A percentile compares a stretch with the other conserved stretches of the same genome.
Conservation (phyloP, 1,140 invertebrate genomes). For the Eufriesea mexicana region DNA sequence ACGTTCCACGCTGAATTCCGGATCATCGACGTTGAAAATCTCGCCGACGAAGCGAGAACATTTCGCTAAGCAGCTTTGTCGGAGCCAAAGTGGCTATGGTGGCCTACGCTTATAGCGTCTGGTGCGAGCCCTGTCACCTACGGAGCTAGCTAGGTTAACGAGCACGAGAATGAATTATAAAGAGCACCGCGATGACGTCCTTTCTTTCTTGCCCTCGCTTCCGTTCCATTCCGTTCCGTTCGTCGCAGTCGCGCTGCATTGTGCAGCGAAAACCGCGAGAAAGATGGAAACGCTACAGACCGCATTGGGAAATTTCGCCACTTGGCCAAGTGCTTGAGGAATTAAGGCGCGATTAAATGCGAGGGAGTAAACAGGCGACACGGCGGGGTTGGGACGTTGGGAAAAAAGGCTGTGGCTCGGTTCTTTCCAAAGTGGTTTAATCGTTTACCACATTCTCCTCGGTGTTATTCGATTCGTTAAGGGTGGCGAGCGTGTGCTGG, state of each 20-base stretch:
- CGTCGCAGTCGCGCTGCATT: background rate
- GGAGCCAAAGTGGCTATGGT: conserved; percentile 19
- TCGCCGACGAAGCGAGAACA: conserved; percentile 31
- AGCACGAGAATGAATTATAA: conserved; percentile 49
- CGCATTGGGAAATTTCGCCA: background rate
- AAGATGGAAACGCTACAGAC: background rate
- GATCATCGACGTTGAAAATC: conserved; percentile 50
- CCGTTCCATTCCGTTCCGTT: background rate
- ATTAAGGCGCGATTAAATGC: background rate
- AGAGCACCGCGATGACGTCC: conserved; percentile 26
- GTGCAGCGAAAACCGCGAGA: background rate
- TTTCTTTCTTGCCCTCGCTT: conserved; percentile 18
- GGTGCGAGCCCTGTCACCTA: background rate
- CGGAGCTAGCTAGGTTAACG: conserved; percentile 35
- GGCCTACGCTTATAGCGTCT: conserved; percentile 5
- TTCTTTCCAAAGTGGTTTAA: no score
- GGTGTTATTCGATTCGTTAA: no score
- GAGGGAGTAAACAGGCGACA: no score
- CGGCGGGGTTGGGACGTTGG: background rate
- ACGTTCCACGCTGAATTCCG: conserved; percentile 32
- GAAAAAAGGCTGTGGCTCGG: background rate
- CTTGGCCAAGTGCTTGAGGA: background rate
- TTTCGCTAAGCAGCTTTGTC: conserved; percentile 48
- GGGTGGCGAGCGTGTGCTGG: no score
- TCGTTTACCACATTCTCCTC: background rate